Evolutionary conservation across 2,888 invertebrate genomes (phyloP).

Genomic region (Ophion obscuratus): DNA sequence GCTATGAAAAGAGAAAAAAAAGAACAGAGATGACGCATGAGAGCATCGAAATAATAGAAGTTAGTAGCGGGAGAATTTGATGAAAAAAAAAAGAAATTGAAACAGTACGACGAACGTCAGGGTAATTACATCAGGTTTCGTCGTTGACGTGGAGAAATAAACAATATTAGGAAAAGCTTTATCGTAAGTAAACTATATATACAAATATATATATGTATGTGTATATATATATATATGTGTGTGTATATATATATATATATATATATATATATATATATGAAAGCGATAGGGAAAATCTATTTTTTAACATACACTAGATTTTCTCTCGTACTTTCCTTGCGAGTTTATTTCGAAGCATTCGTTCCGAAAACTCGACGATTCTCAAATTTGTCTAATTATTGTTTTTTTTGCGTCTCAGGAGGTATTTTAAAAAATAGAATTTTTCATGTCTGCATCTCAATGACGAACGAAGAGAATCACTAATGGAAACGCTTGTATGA

Average conservation of each 20-base stretch:
- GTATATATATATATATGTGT: slow-evolving; percentile 1
- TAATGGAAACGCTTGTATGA: slow-evolving; percentile 41
- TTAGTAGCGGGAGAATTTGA: background rate
- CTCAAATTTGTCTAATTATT: background rate
- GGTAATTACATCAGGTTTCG: slow-evolving; percentile 62
- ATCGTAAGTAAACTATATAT: slow-evolving; percentile 1
- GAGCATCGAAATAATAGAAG: slow-evolving; percentile 4
- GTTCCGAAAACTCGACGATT: background rate
- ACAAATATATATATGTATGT: background rate
- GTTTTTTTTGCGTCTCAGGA: background rate
- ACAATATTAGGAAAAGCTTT: slow-evolving; percentile 39
- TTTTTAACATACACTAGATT: slow-evolving; percentile 1
- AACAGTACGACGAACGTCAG: slow-evolving; percentile 54
- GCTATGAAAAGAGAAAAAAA: slow-evolving; percentile 1
- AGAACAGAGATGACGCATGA: background rate
- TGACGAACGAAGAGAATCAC: background rate
- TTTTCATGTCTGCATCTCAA: background rate
- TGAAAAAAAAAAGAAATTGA: slow-evolving; percentile 11
- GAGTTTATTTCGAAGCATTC: background rate
- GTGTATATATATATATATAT: too few species aligned
- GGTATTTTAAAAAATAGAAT: background rate
- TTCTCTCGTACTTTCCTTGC: background rate
- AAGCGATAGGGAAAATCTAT: slow-evolving; percentile 15
- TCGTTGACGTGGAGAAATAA: slow-evolving; percentile 52
- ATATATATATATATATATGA: background rate